Percentiles rank a stretch among this genome's conserved stretches.
phyloP scores from a whole-genome alignment of 2,888 invertebrate genomes.

The Sialis fuliginosa region DNA sequence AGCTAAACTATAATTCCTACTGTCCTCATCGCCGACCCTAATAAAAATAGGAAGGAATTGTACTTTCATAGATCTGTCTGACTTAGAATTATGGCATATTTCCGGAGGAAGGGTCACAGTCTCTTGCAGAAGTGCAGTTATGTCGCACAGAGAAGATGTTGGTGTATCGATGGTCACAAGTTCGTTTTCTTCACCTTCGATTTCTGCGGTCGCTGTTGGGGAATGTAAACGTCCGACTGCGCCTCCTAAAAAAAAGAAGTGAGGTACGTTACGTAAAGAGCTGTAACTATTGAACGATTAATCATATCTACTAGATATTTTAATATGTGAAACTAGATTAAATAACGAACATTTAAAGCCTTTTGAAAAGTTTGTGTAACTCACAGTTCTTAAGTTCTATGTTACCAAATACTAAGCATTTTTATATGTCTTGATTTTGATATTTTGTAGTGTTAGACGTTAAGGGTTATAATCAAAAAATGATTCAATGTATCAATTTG shows the following conservation, averaged over 20 bases:
- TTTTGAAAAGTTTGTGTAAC: no score
- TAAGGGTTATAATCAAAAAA: no score
- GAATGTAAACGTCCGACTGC: constrained; percentile 37
- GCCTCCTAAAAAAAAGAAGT: constrained; percentile 19
- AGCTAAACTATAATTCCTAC: constrained; percentile 12
- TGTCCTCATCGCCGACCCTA: constrained; percentile 39
- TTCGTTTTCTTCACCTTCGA: constrained; percentile 69
- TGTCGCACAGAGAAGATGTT: constrained; percentile 46
- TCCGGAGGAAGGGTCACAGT: constrained; percentile 33
- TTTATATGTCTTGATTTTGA: no score
- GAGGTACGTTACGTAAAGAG: no score
- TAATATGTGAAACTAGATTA: no score
- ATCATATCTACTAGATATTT: no score
- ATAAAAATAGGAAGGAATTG: constrained; percentile 35
- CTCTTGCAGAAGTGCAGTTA: constrained; percentile 52
- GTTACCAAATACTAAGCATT: no score
- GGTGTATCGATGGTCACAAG: constrained; percentile 62
- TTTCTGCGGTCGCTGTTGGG: constrained; percentile 52
- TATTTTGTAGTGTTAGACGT: no score
- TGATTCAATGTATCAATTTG: no score
- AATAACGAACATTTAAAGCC: no score
- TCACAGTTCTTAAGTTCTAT: no score
- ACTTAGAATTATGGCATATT: constrained; percentile 18
- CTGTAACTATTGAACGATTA: no score
- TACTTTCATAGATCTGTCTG: constrained; percentile 19